These are phyloP conservation scores for Eospalax fontanierii DNA, from an alignment of 2,797 vertebrate species.

Conservation along the genomic window DNA sequence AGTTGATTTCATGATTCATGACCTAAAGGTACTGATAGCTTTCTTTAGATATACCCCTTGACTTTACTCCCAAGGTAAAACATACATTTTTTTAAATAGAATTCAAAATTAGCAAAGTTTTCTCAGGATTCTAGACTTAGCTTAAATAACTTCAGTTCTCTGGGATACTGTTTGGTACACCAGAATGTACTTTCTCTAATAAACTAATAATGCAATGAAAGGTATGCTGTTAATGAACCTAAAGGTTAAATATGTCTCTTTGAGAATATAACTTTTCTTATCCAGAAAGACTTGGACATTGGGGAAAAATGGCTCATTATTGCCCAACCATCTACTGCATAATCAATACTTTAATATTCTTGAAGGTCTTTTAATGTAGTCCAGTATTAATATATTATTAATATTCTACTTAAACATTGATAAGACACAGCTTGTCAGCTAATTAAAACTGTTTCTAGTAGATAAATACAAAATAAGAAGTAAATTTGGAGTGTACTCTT, in stretches of 20 bases:
- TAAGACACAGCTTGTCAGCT: neutral
- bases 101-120: constrained; percentile 21
- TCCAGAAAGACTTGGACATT: neutral
- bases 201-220: constrained; percentile 65
- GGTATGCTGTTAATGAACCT: neutral
- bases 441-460: constrained; percentile 67
- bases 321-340: constrained; percentile 26
- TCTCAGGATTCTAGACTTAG: neutral
- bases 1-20: neutral
- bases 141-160: constrained; percentile 14
- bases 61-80: constrained; percentile 13
- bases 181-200: constrained; percentile 57
- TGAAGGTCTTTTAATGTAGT: constrained; percentile 48
- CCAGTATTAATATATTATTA: constrained; percentile 44
- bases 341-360: constrained; percentile 65
- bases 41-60: neutral
- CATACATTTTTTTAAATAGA: neutral
- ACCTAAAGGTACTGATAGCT: neutral
- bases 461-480: constrained; percentile 56
- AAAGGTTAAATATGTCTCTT: constrained; percentile 56
- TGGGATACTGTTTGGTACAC: neutral
- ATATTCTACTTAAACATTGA: constrained; percentile 67
- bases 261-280: constrained; percentile 39
- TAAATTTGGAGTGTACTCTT: neutral
- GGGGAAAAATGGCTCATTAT: constrained; percentile 53